Conservation (phyloP, 2,797 vertebrate genomes). For the Sternarchorhynchus goeldii region DNA sequence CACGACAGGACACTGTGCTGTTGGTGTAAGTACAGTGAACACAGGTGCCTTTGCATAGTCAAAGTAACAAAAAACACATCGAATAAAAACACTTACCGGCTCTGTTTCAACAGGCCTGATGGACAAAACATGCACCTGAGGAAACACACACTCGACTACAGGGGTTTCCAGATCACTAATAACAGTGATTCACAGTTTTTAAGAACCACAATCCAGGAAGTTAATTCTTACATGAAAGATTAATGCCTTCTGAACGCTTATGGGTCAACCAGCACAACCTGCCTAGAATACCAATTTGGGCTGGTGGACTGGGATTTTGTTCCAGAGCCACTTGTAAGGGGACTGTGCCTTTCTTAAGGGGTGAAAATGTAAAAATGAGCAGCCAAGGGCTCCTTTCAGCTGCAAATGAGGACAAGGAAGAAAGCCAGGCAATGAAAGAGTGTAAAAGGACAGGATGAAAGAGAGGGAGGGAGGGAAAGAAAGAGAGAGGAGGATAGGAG, state of each 20-base stretch:
- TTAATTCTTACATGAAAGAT: conserved; percentile 39
- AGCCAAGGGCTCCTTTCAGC: conserved; percentile 55
- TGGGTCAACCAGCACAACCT: conserved; percentile 46
- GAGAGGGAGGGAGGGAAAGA: conserved; percentile 51
- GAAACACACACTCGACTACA: conserved; percentile 18
- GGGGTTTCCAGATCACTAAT: conserved; percentile 6
- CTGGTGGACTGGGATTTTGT: conserved; percentile 43
- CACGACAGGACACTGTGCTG: too few species aligned
- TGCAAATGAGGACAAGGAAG: conserved; percentile 60
- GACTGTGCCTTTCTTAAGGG: conserved; percentile 39
- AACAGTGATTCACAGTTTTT: conserved; percentile 18
- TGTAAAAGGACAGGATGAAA: conserved; percentile 53
- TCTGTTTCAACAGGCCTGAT: not conserved
- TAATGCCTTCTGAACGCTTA: conserved; percentile 18
- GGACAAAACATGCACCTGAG: conserved; percentile 29
- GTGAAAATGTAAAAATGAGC: conserved; percentile 58
- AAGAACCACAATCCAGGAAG: conserved; percentile 21
- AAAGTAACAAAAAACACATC: not conserved
- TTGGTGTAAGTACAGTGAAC: too few species aligned
- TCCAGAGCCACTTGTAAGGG: conserved; percentile 43
- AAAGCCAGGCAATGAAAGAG: conserved; percentile 49
- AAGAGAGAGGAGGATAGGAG: conserved; percentile 45
- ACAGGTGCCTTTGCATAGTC: not conserved
- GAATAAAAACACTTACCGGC: not conserved
- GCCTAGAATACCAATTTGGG: conserved; percentile 54